These are phyloP conservation scores for Brassicogethes aeneus DNA, from an alignment of 2,888 invertebrate species.

Conservation along the genomic window DNA sequence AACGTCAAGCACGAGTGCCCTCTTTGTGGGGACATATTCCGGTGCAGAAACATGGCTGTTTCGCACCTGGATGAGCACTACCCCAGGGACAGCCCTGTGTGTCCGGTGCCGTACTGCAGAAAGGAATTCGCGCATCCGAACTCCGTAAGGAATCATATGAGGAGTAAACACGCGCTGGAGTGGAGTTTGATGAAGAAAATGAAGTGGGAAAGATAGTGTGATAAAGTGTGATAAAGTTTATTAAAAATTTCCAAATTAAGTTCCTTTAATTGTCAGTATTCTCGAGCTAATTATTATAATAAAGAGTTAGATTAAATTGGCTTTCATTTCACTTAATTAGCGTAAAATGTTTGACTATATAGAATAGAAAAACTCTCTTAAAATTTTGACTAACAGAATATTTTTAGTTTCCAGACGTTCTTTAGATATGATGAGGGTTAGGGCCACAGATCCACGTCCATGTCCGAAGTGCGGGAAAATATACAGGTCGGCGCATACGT, in stretches of 20 bases:
- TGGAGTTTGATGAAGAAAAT: conserved; percentile 80
- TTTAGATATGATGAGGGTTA: conserved; percentile 75
- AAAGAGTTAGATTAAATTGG: neutral
- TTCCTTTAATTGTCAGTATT: conserved; percentile 14
- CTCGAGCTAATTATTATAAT: conserved; percentile 5
- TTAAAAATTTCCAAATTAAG: neutral
- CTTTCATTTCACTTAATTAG: too few relatives aligned
- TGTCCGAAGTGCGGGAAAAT: conserved; percentile 92
- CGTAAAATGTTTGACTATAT: too few relatives aligned
- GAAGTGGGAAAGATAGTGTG: conserved; percentile 47
- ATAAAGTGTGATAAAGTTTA: neutral
- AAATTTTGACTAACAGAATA: too few relatives aligned
- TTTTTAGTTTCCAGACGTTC: conserved; percentile 64
- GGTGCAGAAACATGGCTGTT: conserved; percentile 58
- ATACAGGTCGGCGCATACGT: conserved; percentile 83
- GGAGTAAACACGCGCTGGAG: conserved; percentile 70
- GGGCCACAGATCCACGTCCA: conserved; percentile 86
- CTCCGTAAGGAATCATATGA: conserved; percentile 81
- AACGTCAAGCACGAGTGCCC: conserved; percentile 54
- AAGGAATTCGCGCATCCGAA: conserved; percentile 75
- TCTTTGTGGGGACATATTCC: conserved; percentile 59
- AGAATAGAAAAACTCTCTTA: too few relatives aligned
- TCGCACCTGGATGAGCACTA: conserved; percentile 75
- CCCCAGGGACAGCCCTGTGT: conserved; percentile 74
- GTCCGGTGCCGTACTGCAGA: conserved; percentile 68